These are phyloP conservation scores for Diplodus sargus DNA, from an alignment of 2,797 vertebrate genomes.

Conservation along the genomic window DNA sequence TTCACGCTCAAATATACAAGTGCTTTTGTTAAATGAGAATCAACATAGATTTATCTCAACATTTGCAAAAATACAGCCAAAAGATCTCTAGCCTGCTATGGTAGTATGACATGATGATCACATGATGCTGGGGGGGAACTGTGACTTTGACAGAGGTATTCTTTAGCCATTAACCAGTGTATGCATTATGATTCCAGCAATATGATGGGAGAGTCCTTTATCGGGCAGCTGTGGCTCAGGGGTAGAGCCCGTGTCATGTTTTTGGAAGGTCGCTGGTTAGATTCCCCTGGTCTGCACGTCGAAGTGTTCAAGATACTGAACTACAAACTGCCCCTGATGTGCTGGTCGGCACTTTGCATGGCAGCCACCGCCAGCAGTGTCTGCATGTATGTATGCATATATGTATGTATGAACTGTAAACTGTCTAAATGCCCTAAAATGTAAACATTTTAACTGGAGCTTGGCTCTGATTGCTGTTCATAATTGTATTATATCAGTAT, in stretches of 20 bases:
- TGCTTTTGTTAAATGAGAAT: not conserved
- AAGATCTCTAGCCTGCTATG: not conserved
- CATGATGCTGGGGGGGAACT: not conserved
- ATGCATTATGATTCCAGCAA: not conserved
- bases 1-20: not conserved
- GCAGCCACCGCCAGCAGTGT: too few species aligned
- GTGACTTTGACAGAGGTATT: not conserved
- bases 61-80: not conserved
- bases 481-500: not conserved
- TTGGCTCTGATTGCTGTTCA: not conserved
- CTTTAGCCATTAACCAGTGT: slow-evolving; percentile 1
- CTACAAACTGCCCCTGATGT: too few species aligned
- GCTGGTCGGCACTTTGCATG: too few species aligned
- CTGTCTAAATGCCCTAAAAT: too few species aligned
- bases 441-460: not conserved
- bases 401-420: too few species aligned
- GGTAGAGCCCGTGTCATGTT: too few species aligned
- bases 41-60: not conserved
- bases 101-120: not conserved
- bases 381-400: too few species aligned
- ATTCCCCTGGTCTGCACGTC: too few species aligned
- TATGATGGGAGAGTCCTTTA: not conserved
- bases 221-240: not conserved
- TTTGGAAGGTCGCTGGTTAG: too few species aligned
- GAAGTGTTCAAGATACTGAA: too few species aligned